phyloP scores from a whole-genome alignment of 2,113 vertebrate species.

The Lycaon pictus region DNA sequence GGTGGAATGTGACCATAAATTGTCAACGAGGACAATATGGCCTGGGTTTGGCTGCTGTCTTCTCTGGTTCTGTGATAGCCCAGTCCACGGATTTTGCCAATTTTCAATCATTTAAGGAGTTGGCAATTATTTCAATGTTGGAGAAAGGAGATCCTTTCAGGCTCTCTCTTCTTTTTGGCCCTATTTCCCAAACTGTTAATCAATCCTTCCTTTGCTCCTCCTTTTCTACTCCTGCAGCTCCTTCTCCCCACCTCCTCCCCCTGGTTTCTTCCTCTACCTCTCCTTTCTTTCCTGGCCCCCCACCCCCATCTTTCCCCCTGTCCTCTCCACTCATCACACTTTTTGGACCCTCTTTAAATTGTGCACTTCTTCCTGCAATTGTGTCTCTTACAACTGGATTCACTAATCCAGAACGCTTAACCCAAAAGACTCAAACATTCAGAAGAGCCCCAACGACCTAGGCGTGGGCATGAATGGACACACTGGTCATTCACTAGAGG shows the following conservation, averaged over 20 bases:
- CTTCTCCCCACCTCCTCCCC: background rate
- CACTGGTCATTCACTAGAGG: background rate
- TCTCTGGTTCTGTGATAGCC: background rate
- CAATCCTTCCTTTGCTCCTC: background rate
- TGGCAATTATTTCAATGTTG: background rate
- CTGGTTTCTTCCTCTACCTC: no score
- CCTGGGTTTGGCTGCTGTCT: background rate
- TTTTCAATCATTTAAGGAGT: background rate
- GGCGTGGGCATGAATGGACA: background rate
- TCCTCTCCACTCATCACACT: background rate
- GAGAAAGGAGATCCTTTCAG: background rate
- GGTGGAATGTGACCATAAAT: background rate
- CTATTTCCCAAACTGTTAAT: background rate
- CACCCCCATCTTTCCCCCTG: background rate
- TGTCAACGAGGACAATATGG: background rate
- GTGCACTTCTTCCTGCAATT: background rate
- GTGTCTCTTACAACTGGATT: background rate
- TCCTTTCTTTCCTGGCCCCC: no score
- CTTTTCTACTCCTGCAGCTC: background rate
- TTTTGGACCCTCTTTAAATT: background rate
- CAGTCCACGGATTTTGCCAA: background rate
- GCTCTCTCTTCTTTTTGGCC: background rate
- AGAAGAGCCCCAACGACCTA: background rate
- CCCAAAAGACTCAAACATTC: background rate
- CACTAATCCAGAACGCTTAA: background rate